A percentile compares a stretch with the other conserved stretches of the same genome.
These are phyloP conservation scores for Megalurothrips usitatus DNA, from an alignment of 2,888 invertebrate species.

Conservation along the genomic window DNA sequence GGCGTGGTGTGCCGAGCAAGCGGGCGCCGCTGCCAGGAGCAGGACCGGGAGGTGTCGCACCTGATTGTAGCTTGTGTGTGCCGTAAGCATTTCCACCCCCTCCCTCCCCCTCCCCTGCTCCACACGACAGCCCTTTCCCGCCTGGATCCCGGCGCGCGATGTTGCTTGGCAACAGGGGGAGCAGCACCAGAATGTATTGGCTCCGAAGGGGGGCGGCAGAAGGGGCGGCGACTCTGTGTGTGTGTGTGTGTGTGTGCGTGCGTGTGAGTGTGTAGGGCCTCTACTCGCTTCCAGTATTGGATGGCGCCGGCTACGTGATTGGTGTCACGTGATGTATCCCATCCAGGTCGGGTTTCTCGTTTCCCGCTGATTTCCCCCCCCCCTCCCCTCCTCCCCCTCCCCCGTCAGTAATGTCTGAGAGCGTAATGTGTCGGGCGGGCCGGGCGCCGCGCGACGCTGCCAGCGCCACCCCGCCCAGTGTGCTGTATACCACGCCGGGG, in stretches of 20 bases:
- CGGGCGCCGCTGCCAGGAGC: too few relatives aligned
- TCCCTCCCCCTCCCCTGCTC: neutral
- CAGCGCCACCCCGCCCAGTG: too few relatives aligned
- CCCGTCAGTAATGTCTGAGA: neutral
- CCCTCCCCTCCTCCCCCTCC: neutral
- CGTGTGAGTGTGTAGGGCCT: too few relatives aligned
- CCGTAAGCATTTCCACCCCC: neutral
- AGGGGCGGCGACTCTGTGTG: neutral
- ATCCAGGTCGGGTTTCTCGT: slow-evolving; percentile 11
- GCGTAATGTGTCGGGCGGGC: too few relatives aligned
- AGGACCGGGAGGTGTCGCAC: neutral
- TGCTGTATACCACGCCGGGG: too few relatives aligned
- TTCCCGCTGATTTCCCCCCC: neutral
- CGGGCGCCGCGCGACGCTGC: too few relatives aligned
- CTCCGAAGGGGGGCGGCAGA: neutral
- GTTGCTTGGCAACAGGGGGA: slow-evolving; percentile 5
- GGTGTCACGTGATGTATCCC: slow-evolving; percentile 11
- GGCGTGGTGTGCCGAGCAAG: neutral
- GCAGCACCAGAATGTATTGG: neutral
- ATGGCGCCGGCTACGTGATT: neutral
- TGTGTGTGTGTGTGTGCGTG: too few relatives aligned
- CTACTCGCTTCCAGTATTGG: neutral
- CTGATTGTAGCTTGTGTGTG: slow-evolving; percentile 16
- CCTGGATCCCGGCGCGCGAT: neutral
- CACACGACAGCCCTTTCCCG: neutral